A percentile compares a stretch with the other conserved stretches of the same genome.
Evolutionary conservation across 2,888 invertebrate genomes (phyloP).

Genomic region (Callosobruchus maculatus): DNA sequence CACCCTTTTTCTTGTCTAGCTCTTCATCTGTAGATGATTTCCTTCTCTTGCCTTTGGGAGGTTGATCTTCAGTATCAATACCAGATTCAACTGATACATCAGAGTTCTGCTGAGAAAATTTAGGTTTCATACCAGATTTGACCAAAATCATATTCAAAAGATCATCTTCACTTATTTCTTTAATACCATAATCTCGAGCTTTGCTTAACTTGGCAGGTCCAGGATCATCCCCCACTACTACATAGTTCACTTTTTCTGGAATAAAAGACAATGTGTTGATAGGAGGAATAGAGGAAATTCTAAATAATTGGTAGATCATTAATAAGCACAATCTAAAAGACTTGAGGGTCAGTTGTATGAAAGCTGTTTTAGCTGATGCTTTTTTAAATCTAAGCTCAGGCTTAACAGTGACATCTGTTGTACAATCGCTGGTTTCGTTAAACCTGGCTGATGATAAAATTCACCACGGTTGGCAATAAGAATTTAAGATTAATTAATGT

Average conservation of each 20-base stretch:
- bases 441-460: too few species aligned
- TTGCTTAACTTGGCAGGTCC: constrained; percentile 82
- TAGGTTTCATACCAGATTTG: constrained; percentile 50
- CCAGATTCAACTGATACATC: constrained; percentile 28
- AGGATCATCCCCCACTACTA: constrained; percentile 81
- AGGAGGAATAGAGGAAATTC: too few species aligned
- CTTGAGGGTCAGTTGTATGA: too few species aligned
- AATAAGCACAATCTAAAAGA: too few species aligned
- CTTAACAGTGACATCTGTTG: too few species aligned
- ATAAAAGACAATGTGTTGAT: too few species aligned
- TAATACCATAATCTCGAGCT: constrained; percentile 67
- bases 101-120: constrained; percentile 22
- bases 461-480: too few species aligned
- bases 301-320: too few species aligned
- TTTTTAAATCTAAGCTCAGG: too few species aligned
- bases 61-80: constrained; percentile 20
- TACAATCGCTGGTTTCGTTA: too few species aligned
- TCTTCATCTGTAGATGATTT: neutral
- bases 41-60: constrained; percentile 4
- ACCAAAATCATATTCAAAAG: constrained; percentile 73
- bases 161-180: constrained; percentile 75
- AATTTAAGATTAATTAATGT: too few species aligned
- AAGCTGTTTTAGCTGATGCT: too few species aligned
- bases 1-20: neutral
- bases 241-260: constrained; percentile 61